A percentile compares a stretch with the other conserved stretches of the same genome.
Evolutionary conservation across 1,140 invertebrate species (phyloP).

Genomic region (Drosophila erecta): DNA sequence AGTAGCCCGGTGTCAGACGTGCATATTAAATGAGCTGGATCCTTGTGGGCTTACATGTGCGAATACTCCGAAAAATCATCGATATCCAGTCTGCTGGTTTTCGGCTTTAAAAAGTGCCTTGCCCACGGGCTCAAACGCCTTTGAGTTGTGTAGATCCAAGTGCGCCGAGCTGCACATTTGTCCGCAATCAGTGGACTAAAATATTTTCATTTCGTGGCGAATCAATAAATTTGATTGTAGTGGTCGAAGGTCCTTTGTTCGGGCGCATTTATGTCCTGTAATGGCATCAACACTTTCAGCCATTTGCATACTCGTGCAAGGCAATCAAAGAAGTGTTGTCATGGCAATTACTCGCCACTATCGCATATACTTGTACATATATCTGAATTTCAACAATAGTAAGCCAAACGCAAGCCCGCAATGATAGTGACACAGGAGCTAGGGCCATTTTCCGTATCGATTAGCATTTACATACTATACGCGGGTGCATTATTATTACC

Average conservation of each 20-base stretch:
- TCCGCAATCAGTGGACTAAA: constrained; percentile 14
- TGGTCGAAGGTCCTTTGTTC: constrained; percentile 18
- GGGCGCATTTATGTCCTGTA: constrained; percentile 38
- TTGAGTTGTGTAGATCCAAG: constrained; percentile 9
- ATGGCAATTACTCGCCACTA: constrained; percentile 19
- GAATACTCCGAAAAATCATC: constrained; percentile 34
- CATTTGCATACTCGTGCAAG: constrained; percentile 32
- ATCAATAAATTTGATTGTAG: constrained; percentile 44
- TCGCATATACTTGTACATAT: no score
- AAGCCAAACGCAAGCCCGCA: constrained; percentile 9
- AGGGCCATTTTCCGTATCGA: constrained; percentile 34
- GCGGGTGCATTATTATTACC: constrained; percentile 17
- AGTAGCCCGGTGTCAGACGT: constrained; percentile 23
- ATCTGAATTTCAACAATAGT: no score
- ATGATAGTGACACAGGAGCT: constrained; percentile 23
- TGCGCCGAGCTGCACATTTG: background rate
- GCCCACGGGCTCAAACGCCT: background rate
- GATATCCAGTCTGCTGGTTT: background rate
- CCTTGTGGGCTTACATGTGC: constrained; percentile 16
- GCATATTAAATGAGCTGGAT: constrained; percentile 30
- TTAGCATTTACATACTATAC: constrained; percentile 33
- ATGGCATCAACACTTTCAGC: constrained; percentile 33
- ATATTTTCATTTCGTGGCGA: constrained; percentile 29
- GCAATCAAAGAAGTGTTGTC: constrained; percentile 25
- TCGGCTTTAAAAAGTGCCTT: constrained; percentile 14